These are phyloP conservation scores for Athalia cordata DNA, from an alignment of 2,888 invertebrate species.

Conservation along the genomic window DNA sequence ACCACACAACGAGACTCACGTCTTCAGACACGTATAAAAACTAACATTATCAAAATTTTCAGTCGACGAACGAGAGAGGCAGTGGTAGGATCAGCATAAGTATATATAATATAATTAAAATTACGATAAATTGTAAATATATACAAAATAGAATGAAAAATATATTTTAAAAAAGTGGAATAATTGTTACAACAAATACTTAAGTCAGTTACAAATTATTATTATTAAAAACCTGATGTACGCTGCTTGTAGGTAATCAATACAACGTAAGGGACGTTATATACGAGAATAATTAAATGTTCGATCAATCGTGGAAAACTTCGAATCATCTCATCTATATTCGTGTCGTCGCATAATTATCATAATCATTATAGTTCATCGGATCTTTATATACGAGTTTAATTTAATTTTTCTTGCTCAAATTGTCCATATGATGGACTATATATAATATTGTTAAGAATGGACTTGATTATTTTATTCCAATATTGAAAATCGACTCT, in stretches of 20 bases:
- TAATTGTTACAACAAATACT: conserved; percentile 19
- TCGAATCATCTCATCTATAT: not conserved
- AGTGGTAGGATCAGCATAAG: conserved; percentile 23
- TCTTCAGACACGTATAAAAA: not conserved
- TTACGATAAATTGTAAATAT: conserved; percentile 47
- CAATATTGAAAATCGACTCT: not conserved
- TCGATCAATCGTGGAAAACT: not conserved
- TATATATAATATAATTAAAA: conserved; percentile 34
- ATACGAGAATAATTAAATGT: conserved; percentile 12
- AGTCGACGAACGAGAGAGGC: not conserved
- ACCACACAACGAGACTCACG: not conserved
- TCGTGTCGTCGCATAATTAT: not conserved
- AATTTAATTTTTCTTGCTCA: conserved; percentile 18
- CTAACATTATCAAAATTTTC: not conserved
- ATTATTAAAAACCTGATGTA: conserved; percentile 3
- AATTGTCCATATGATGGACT: not conserved
- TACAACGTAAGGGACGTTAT: not conserved
- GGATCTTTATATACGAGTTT: not conserved
- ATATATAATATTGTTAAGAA: not conserved
- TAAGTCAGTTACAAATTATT: conserved; percentile 2
- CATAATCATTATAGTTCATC: not conserved
- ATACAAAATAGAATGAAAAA: conserved; percentile 42
- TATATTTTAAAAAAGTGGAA: conserved; percentile 31
- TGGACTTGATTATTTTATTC: not conserved
- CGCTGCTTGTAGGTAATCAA: not conserved